phyloP scores from a whole-genome alignment of 1,140 invertebrate species.

The Wiebesia pumilae region DNA sequence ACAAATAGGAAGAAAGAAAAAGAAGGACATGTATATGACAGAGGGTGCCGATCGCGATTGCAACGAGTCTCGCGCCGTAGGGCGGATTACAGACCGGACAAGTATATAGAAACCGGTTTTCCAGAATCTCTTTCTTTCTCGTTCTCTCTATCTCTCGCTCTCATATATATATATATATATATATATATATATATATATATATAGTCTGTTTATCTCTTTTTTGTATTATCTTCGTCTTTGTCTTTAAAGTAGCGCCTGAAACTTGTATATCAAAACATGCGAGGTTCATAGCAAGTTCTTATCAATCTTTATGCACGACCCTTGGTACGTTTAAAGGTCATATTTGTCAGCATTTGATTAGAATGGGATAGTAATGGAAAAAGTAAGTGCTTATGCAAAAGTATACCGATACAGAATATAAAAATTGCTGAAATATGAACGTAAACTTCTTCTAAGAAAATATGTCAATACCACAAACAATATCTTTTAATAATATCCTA shows the following conservation, averaged over 20 bases:
- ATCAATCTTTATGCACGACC: conserved; percentile 44
- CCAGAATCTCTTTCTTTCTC: not conserved
- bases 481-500: not conserved
- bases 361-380: conserved; percentile 3
- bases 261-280: conserved; percentile 45
- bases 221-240: conserved; percentile 25
- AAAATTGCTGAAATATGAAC: not conserved
- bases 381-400: not conserved
- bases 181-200: too few relatives aligned
- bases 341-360: not conserved
- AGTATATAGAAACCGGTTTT: conserved; percentile 39
- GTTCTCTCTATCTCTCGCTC: conserved; percentile 5
- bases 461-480: not conserved
- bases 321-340: conserved; percentile 21
- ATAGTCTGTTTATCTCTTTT: not conserved
- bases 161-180: too few relatives aligned
- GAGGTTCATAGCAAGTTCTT: conserved; percentile 32
- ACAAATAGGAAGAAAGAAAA: not conserved
- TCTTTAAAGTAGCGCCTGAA: conserved; percentile 7
- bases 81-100: conserved; percentile 46
- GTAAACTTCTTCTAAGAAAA: not conserved
- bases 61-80: conserved; percentile 23
- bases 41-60: conserved; percentile 43
- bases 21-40: conserved; percentile 34
- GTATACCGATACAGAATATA: not conserved